Conservation (phyloP, 2,888 invertebrate species). For the Dolichomitus sp. region DNA sequence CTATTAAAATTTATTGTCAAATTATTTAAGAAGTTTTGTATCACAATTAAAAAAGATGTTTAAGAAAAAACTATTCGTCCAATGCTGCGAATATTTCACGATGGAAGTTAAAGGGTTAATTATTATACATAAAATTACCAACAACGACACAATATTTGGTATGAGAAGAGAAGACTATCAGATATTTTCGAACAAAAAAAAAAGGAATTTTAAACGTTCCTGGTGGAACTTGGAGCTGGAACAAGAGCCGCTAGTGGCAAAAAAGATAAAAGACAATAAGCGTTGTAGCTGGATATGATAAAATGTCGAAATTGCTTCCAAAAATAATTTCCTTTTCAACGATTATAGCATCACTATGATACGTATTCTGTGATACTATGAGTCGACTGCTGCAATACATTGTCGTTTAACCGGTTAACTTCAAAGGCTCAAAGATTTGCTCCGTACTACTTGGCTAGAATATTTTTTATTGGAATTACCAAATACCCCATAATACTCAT, state of each 20-base stretch:
- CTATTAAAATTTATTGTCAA: too few species aligned
- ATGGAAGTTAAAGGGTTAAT: not conserved
- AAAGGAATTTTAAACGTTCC: not conserved
- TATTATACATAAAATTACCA: slow-evolving; percentile 16
- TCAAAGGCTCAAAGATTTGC: not conserved
- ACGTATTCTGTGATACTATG: slow-evolving; percentile 43
- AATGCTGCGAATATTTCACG: too few species aligned
- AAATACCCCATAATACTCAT: not conserved
- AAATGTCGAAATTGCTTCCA: slow-evolving; percentile 14
- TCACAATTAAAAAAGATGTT: too few species aligned
- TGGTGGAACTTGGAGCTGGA: not conserved
- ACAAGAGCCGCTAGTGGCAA: slow-evolving; percentile 9
- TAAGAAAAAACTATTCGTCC: too few species aligned
- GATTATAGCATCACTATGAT: slow-evolving; percentile 9
- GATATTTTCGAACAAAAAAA: slow-evolving; percentile 14
- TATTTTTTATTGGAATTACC: not conserved
- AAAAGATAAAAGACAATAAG: slow-evolving; percentile 52
- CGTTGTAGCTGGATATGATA: slow-evolving; percentile 6
- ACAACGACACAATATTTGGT: slow-evolving; percentile 16
- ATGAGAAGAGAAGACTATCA: not conserved
- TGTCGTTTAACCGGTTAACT: not conserved
- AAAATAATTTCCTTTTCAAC: slow-evolving; percentile 5
- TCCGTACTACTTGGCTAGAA: not conserved
- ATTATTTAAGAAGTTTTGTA: too few species aligned
- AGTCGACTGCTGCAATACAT: slow-evolving; percentile 1